phyloP scores from a whole-genome alignment of 2,113 vertebrate species.

The Gopherus flavomarginatus region DNA sequence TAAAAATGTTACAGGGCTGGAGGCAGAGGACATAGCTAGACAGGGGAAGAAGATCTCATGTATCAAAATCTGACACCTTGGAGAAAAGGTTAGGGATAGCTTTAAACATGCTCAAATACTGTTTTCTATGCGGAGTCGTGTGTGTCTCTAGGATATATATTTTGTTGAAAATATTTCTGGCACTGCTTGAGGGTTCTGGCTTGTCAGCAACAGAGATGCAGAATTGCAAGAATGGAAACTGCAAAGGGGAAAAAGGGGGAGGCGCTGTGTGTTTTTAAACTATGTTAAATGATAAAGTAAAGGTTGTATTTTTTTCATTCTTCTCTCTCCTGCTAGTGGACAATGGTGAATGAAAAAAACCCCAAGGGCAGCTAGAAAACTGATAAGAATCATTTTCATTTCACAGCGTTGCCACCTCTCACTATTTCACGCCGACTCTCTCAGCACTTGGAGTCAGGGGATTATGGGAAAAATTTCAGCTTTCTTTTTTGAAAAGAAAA shows the following conservation, averaged over 20 bases:
- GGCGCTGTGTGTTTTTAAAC: background rate
- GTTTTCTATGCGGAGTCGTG: background rate
- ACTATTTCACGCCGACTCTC: background rate
- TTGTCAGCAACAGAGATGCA: background rate
- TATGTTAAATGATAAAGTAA: background rate
- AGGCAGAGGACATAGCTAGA: conserved; percentile 10
- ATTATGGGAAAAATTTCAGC: background rate
- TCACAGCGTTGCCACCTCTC: background rate
- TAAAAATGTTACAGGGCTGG: background rate
- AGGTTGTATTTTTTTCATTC: background rate
- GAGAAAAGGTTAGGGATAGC: background rate
- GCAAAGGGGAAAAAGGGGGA: background rate
- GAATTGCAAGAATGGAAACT: background rate
- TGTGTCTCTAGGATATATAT: background rate
- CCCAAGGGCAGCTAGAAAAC: background rate
- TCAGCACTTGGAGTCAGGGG: background rate
- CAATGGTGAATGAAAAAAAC: background rate
- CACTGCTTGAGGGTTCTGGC: background rate
- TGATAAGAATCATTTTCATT: background rate
- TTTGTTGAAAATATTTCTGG: background rate
- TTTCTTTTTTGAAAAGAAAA: background rate
- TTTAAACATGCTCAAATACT: background rate
- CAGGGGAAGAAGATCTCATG: conserved; percentile 20
- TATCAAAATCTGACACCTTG: conserved; percentile 18
- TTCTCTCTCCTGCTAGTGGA: background rate